Base-by-base conservation (phyloP, 1,140 invertebrate species). In the Eumaeus atala region DNA sequence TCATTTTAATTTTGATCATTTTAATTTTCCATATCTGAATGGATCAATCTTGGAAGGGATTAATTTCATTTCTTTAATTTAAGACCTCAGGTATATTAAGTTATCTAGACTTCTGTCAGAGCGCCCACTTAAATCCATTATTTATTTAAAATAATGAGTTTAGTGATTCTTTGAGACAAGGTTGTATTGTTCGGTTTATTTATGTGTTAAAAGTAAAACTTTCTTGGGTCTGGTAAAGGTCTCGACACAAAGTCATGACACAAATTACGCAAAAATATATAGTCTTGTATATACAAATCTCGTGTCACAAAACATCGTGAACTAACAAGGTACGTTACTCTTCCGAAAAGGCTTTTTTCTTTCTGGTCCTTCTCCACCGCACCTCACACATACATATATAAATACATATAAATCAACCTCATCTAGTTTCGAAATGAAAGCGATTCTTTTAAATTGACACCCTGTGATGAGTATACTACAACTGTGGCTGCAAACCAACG, bases 101-200 rank as follows among this genome's bases (percentile, higher is more conserved):
- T 42, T 54, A 66, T 62, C 58, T 52, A 55, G 58, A 60, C 51
- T 47, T 44, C 54, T 58, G 61, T 66, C 64, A 36, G 40, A 37
- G 47, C 58, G 61, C 58, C 58, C 57, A 61, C 58, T 58, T n/a
- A 58, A 63, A 58, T 40, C 51, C 55, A 56, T 66, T 66, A 66
- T 53, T 63, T 56, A 16, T 42, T 50, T 34, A 60, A 63, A 66
- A 38, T 56, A 58, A 66, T 55, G 58, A 40, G 9, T 33, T 21
- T 34, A 9, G 28, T 34, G 11, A 9, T 17, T 44, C 16, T 17
- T 17, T 9, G n/a, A 8, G 40, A 17, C 40, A 44, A 44, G 40
- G 14, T 14, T 44, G 14, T 14, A 16, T 17, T 44, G 12, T 44
- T 4, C 9, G 12, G 40, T 44, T 44, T 44, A 16, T 44, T 16